Conservation (phyloP, 2,113 vertebrate genomes). For the Gnathonemus echidnorhynchus region DNA sequence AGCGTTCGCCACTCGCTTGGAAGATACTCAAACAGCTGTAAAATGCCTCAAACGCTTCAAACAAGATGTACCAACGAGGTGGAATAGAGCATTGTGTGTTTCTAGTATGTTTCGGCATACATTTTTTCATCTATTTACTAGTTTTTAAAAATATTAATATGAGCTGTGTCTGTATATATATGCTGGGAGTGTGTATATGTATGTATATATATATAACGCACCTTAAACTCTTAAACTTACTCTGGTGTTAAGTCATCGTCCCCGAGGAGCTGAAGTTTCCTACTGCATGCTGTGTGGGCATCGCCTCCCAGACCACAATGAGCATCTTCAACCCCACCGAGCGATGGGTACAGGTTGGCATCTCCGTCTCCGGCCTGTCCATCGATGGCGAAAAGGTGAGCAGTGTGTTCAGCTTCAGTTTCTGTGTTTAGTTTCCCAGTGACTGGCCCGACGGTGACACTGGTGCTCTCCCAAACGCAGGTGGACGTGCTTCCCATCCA, state of each 20-base stretch:
- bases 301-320: constrained; percentile 80
- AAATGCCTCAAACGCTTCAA: too few relatives aligned
- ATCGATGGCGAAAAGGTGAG: constrained; percentile 76
- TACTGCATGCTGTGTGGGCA: constrained; percentile 85
- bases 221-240: background rate
- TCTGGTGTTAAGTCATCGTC: constrained; percentile 58
- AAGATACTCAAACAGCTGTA: too few relatives aligned
- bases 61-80: too few relatives aligned
- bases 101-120: too few relatives aligned
- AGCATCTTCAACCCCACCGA: constrained; percentile 84
- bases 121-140: too few relatives aligned
- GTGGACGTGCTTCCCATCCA: constrained; percentile 73
- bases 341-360: constrained; percentile 82
- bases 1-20: too few relatives aligned
- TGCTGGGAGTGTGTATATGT: too few relatives aligned
- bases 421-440: background rate
- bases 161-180: too few relatives aligned
- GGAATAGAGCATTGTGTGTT: too few relatives aligned
- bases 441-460: background rate
- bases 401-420: background rate
- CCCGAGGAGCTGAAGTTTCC: constrained; percentile 84
- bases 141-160: too few relatives aligned
- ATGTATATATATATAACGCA: too few relatives aligned
- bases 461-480: constrained; percentile 43
- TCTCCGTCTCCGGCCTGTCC: constrained; percentile 66